These are phyloP conservation scores for Pseudomyrmex sp. DNA, from an alignment of 1,140 invertebrate genomes.

Conservation along the genomic window DNA sequence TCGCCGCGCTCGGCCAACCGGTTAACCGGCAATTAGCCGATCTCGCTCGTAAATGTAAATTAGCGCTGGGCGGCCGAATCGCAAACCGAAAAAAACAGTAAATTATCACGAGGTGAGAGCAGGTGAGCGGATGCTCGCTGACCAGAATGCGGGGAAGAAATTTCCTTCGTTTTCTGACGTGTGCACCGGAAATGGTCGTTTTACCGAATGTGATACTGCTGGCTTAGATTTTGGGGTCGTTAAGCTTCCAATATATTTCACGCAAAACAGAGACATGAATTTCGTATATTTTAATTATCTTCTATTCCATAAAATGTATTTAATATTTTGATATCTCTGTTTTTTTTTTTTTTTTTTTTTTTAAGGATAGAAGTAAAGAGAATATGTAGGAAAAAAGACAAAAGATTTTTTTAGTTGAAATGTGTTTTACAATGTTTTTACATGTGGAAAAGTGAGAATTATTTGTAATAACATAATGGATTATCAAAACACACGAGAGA, in stretches of 20 bases:
- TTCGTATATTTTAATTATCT: not conserved
- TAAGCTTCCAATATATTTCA: not conserved
- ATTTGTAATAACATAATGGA: constrained; percentile 50
- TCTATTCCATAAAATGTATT: not conserved
- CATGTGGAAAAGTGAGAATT: constrained; percentile 16
- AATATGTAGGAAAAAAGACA: not conserved
- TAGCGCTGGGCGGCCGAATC: constrained; percentile 75
- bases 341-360: not conserved
- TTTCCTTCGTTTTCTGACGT: constrained; percentile 43
- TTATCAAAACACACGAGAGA: constrained; percentile 42
- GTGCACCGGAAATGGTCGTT: constrained; percentile 18
- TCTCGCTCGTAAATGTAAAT: constrained; percentile 82
- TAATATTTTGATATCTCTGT: not conserved
- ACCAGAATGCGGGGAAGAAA: constrained; percentile 25
- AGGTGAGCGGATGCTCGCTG: constrained; percentile 81
- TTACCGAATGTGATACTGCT: constrained; percentile 23
- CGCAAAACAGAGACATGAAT: not conserved
- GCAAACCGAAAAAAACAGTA: constrained; percentile 82
- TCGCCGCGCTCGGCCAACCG: constrained; percentile 78
- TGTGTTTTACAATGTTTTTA: not conserved
- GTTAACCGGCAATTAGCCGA: constrained; percentile 85
- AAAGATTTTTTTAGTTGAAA: constrained; percentile 13
- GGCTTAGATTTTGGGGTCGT: constrained; percentile 12
- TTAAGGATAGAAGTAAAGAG: too few species aligned
- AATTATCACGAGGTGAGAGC: constrained; percentile 80